phyloP scores from a whole-genome alignment of 2,888 invertebrate genomes.

The Anodontia alba region DNA sequence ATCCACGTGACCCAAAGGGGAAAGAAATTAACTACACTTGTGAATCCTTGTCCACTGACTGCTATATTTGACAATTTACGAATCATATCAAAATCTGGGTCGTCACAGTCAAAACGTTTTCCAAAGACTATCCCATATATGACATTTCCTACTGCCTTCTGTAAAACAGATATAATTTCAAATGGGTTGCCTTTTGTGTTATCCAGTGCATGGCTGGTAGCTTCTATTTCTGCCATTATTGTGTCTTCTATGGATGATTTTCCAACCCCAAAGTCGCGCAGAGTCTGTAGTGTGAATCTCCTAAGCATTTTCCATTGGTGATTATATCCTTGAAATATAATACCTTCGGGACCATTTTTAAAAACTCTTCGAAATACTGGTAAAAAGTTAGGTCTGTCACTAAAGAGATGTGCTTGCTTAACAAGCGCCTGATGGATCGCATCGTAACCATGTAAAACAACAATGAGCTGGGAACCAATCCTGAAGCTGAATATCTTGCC shows the following conservation, averaged over 20 bases:
- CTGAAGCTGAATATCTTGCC: neutral
- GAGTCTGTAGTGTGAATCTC: neutral
- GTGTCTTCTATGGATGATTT: neutral
- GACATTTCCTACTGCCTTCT: neutral
- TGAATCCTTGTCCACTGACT: neutral
- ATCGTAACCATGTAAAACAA: constrained; percentile 48
- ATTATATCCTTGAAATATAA: neutral
- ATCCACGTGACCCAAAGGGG: neutral
- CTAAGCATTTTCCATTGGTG: neutral
- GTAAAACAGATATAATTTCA: neutral
- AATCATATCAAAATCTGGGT: neutral
- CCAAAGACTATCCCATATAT: neutral
- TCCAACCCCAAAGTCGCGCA: neutral
- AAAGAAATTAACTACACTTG: neutral
- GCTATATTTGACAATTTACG: neutral
- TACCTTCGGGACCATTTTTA: neutral
- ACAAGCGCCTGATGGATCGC: constrained; percentile 53
- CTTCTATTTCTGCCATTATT: neutral
- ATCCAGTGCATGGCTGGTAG: neutral
- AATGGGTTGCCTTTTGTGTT: neutral
- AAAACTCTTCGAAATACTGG: neutral
- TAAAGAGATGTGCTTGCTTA: constrained; percentile 47
- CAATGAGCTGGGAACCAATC: constrained; percentile 8
- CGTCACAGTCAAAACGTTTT: neutral
- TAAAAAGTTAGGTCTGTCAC: constrained; percentile 49